These are phyloP conservation scores for Catharus minimus DNA, from an alignment of 2,113 vertebrate species.

Conservation along the genomic window DNA sequence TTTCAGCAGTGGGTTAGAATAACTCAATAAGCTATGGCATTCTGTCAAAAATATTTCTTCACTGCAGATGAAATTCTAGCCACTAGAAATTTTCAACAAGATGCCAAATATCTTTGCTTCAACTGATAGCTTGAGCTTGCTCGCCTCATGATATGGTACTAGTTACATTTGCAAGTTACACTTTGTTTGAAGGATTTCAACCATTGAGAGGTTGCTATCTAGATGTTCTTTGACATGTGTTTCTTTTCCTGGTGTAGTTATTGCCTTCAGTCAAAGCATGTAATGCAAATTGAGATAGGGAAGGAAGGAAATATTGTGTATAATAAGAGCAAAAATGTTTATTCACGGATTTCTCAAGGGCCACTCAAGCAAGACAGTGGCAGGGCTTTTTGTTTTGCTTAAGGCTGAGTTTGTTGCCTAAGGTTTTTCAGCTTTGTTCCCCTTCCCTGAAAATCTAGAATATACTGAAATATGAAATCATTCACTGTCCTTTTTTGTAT, in stretches of 20 bases:
- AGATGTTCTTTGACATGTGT: background rate
- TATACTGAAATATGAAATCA: background rate
- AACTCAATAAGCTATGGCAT: background rate
- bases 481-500: background rate
- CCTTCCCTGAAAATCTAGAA: background rate
- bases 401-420: background rate
- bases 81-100: background rate
- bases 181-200: background rate
- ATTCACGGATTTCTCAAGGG: background rate
- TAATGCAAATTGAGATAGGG: background rate
- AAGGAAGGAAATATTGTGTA: background rate
- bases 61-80: background rate
- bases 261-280: background rate
- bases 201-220: background rate
- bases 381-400: background rate
- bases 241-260: background rate
- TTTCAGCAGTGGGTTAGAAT: background rate
- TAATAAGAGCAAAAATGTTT: background rate
- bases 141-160: background rate
- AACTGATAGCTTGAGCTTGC: background rate
- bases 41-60: background rate
- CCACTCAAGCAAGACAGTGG: background rate
- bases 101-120: background rate
- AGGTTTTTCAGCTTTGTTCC: background rate
- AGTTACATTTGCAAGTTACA: background rate